Evolutionary conservation across 2,797 vertebrate species (phyloP).

Genomic region (Sebastes elongatus): DNA sequence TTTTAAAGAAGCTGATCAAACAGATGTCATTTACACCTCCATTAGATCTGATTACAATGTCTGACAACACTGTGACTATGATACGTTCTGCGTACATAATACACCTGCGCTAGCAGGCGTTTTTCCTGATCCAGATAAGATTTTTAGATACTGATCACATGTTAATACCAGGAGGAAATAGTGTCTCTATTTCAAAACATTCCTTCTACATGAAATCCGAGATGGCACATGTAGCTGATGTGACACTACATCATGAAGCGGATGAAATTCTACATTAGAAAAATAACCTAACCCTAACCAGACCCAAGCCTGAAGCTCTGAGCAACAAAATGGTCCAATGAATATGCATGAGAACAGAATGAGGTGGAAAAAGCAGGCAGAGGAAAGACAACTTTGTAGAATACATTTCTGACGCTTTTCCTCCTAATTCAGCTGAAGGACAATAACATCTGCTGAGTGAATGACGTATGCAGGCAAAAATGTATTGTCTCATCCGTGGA

Average conservation of each 20-base stretch:
- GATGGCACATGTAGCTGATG: neutral
- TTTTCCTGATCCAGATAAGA: neutral
- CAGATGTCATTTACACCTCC: neutral
- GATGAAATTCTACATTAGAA: neutral
- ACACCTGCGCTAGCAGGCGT: neutral
- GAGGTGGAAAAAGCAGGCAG: neutral
- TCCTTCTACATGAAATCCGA: neutral
- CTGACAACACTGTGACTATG: neutral
- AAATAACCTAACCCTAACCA: neutral
- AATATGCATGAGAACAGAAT: neutral
- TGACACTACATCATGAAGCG: neutral
- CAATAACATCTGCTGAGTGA: neutral
- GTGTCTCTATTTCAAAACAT: neutral
- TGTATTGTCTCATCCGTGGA: neutral
- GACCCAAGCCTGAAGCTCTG: neutral
- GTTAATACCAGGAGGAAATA: neutral
- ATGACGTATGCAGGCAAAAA: neutral
- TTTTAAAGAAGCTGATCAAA: neutral
- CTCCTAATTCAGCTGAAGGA: neutral
- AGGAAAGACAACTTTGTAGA: too few relatives aligned
- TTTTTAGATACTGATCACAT: neutral
- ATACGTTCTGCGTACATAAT: neutral
- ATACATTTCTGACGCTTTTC: neutral
- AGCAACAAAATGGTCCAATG: neutral
- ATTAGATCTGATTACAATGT: neutral